Conservation (phyloP, 2,113 vertebrate species). For the Ceyx melanurus region DNA sequence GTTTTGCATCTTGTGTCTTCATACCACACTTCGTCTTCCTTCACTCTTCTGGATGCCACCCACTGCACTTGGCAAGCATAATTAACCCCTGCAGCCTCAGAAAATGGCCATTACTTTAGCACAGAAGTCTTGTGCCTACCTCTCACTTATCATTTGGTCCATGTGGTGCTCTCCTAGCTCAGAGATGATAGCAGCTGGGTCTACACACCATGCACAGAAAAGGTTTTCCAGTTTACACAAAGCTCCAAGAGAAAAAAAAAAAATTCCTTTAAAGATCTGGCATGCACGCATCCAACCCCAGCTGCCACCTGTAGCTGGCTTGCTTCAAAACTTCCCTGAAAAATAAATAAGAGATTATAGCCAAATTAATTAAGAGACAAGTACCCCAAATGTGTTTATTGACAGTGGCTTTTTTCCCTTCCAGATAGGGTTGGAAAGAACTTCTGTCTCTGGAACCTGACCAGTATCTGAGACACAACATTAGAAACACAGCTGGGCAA, state of each 20-base stretch:
- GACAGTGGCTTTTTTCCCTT: neutral
- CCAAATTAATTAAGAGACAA: neutral
- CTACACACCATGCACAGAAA: neutral
- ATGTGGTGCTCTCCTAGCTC: neutral
- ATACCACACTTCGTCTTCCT: neutral
- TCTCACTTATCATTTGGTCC: neutral
- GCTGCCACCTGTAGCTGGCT: neutral
- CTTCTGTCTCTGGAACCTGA: neutral
- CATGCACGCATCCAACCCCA: neutral
- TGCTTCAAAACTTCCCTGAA: neutral
- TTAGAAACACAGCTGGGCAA: neutral
- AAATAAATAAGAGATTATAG: neutral
- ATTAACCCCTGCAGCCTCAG: neutral
- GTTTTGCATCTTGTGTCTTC: rapidly evolving
- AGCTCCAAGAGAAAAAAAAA: neutral
- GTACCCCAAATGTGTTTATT: neutral
- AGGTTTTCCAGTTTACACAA: neutral
- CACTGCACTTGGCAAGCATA: neutral
- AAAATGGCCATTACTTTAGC: neutral
- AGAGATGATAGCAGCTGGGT: neutral
- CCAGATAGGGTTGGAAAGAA: neutral
- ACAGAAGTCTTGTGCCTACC: neutral
- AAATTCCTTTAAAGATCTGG: neutral
- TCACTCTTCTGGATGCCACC: neutral
- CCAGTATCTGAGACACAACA: neutral